A percentile compares a stretch with the other conserved stretches of the same genome.
Conservation (phyloP, 2,797 vertebrate genomes). For the Catharus ustulatus region DNA sequence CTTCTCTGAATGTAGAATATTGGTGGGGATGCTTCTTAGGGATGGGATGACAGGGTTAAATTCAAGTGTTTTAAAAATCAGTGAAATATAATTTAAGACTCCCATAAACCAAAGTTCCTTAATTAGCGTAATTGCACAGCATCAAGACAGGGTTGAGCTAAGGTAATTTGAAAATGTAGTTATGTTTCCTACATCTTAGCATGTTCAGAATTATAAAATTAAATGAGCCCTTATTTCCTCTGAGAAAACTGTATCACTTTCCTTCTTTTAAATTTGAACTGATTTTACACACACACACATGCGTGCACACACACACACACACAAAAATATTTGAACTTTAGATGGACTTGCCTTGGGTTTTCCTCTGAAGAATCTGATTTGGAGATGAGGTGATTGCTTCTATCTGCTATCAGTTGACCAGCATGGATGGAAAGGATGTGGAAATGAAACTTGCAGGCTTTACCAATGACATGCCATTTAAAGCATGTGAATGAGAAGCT, state of each 20-base stretch:
- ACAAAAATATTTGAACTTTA: background rate
- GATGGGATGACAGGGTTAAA: conserved; percentile 3
- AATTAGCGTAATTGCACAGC: conserved; percentile 43
- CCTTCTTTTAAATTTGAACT: background rate
- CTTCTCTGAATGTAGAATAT: background rate
- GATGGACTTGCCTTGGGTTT: background rate
- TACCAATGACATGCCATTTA: background rate
- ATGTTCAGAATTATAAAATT: conserved; percentile 16
- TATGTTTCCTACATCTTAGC: conserved; percentile 3
- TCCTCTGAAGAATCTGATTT: background rate
- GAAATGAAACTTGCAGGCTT: background rate
- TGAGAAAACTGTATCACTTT: background rate
- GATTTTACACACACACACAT: background rate
- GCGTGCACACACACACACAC: accelerated
- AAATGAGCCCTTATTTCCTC: background rate
- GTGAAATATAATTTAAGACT: conserved; percentile 46
- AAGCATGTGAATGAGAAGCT: background rate
- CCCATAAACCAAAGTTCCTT: conserved; percentile 11
- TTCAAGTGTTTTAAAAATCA: conserved; percentile 13
- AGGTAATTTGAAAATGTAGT: conserved; percentile 21
- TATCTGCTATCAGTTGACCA: background rate
- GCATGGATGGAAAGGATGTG: background rate
- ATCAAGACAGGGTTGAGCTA: conserved; percentile 11
- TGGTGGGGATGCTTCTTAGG: background rate
- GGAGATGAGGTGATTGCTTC: background rate